Percentiles rank a stretch among this genome's conserved stretches.
phyloP scores from a whole-genome alignment of 2,113 vertebrate genomes.

The Anguilla rostrata region DNA sequence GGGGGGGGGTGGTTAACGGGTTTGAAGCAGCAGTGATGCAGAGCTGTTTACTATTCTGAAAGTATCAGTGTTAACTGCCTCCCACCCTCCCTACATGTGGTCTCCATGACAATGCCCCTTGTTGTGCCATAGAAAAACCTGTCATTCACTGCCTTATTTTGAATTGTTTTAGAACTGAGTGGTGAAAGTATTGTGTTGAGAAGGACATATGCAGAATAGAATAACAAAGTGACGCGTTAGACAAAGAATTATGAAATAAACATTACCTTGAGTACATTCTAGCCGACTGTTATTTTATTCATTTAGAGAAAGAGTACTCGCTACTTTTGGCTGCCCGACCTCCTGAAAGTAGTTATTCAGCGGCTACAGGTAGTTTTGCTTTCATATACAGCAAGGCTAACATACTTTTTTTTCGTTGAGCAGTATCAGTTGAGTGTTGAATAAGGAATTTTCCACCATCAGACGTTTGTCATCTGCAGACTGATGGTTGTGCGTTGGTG shows the following conservation, averaged over 20 bases:
- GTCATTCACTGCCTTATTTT: conserved; percentile 44
- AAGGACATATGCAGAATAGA: neutral
- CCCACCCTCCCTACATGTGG: conserved; percentile 45
- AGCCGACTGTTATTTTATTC: neutral
- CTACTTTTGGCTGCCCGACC: neutral
- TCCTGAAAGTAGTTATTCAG: neutral
- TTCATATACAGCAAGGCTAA: neutral
- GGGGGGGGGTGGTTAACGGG: too few relatives aligned
- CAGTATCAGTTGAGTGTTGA: neutral
- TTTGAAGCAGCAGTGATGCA: conserved; percentile 34
- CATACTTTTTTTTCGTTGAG: neutral
- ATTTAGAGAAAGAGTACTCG: neutral
- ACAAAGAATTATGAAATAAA: neutral
- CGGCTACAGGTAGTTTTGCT: neutral
- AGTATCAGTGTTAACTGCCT: conserved; percentile 47
- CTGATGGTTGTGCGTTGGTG: too few relatives aligned
- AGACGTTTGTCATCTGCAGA: too few relatives aligned
- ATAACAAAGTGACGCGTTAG: neutral
- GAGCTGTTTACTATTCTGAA: conserved; percentile 34
- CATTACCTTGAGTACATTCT: neutral
- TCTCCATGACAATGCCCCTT: conserved; percentile 63
- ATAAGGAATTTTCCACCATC: neutral
- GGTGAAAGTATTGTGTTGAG: neutral
- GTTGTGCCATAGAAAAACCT: conserved; percentile 42
- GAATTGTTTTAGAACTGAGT: conserved; percentile 10